These are phyloP conservation scores for Pristionchus maxplancki DNA, from an alignment of 2,888 invertebrate genomes.

Conservation along the genomic window DNA sequence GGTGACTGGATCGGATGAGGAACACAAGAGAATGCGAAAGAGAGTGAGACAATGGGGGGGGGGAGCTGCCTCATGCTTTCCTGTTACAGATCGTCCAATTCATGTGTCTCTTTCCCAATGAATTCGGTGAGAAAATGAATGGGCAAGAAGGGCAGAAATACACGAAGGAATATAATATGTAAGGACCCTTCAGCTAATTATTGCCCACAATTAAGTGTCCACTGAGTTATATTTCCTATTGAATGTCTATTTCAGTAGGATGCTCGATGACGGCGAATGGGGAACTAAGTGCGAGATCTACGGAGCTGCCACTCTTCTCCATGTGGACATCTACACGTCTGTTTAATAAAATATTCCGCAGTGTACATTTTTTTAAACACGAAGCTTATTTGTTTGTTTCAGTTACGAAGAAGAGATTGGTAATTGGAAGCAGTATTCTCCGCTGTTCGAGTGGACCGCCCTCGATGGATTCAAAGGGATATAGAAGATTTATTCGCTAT, in stretches of 20 bases:
- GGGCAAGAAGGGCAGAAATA: constrained; percentile 25
- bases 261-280: constrained; percentile 36
- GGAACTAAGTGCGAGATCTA: constrained; percentile 43
- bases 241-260: not conserved
- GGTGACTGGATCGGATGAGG: not conserved
- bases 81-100: not conserved
- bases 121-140: not conserved
- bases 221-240: too few species aligned
- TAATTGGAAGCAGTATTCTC: constrained; percentile 11
- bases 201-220: too few species aligned
- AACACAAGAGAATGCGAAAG: not conserved
- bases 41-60: too few species aligned
- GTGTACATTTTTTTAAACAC: too few species aligned
- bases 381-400: not conserved
- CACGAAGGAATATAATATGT: not conserved
- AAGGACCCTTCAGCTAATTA: not conserved
- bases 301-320: constrained; percentile 43
- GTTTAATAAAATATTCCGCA: not conserved
- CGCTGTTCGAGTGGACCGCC: constrained; percentile 17
- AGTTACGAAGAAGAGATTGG: constrained; percentile 21
- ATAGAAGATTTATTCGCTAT: too few species aligned
- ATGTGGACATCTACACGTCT: constrained; percentile 44
- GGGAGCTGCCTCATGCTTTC: too few species aligned
- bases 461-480: not conserved
- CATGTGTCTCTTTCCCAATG: not conserved